A percentile compares a stretch with the other conserved stretches of the same genome.
Evolutionary conservation across 2,888 invertebrate genomes (phyloP).

Genomic region (Mimas tiliae): DNA sequence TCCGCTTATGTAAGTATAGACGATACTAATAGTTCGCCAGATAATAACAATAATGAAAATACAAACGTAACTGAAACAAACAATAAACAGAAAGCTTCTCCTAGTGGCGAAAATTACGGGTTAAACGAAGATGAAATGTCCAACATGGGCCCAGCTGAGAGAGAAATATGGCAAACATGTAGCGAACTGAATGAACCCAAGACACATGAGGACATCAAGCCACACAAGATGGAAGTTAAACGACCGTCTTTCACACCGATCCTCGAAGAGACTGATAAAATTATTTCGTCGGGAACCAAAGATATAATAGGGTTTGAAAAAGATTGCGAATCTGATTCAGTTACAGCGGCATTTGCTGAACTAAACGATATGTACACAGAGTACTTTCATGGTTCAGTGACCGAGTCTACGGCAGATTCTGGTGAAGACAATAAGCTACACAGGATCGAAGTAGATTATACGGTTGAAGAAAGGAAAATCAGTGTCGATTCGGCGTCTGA

Average conservation of each 20-base stretch:
- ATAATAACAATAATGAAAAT: constrained; percentile 70
- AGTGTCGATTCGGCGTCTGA: constrained; percentile 83
- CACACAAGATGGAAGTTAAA: constrained; percentile 60
- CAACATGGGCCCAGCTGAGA: constrained; percentile 78
- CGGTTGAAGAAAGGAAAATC: constrained; percentile 49
- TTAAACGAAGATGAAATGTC: constrained; percentile 53
- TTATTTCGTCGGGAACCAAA: constrained; percentile 59
- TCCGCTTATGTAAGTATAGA: constrained; percentile 84
- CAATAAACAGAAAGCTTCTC: constrained; percentile 57
- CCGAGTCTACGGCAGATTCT: constrained; percentile 45
- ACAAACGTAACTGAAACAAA: constrained; percentile 49
- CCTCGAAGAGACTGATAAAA: constrained; percentile 74
- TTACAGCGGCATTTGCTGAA: constrained; percentile 78
- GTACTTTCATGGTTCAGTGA: constrained; percentile 65
- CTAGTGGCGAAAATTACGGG: constrained; percentile 47
- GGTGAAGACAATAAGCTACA: constrained; percentile 49
- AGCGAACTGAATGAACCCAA: constrained; percentile 56
- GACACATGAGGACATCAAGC: constrained; percentile 55
- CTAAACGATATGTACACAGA: constrained; percentile 71
- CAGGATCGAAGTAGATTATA: constrained; percentile 46
- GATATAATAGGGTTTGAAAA: constrained; percentile 49
- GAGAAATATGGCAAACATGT: constrained; percentile 74
- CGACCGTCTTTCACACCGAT: constrained; percentile 72
- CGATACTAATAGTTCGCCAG: constrained; percentile 74
- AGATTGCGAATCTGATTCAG: constrained; percentile 62